Conservation (phyloP, 2,113 vertebrate genomes). For the Caranx ignobilis region DNA sequence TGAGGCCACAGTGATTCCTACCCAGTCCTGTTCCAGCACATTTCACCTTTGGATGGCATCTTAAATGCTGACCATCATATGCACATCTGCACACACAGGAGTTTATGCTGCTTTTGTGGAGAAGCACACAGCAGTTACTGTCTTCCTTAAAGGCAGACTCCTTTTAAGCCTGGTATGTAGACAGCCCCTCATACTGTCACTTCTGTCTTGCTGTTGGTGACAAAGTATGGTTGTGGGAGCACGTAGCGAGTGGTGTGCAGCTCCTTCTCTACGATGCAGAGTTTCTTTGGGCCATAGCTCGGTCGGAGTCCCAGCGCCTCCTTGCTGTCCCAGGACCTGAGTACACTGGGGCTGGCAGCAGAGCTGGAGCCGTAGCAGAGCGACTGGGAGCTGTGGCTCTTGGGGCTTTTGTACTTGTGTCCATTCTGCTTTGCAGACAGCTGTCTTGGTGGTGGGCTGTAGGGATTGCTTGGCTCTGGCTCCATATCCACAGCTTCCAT, state of each 20-base stretch:
- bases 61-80: constrained; percentile 38
- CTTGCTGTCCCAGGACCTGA: constrained; percentile 89
- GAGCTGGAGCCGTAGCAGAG: constrained; percentile 85
- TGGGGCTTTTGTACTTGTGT: constrained; percentile 87
- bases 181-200: constrained; percentile 91
- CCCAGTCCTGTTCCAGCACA: constrained; percentile 10
- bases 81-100: constrained; percentile 45
- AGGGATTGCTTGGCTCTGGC: constrained; percentile 88
- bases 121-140: constrained; percentile 15
- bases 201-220: constrained; percentile 99
- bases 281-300: constrained; percentile 88
- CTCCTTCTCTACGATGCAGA: constrained; percentile 88
- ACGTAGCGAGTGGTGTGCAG: constrained; percentile 88
- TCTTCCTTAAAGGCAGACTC: constrained; percentile 6
- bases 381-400: constrained; percentile 84
- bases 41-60: constrained; percentile 13
- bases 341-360: constrained; percentile 56
- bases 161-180: constrained; percentile 15
- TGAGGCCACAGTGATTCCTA: constrained; percentile 15
- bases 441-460: constrained; percentile 89
- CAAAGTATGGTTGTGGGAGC: constrained; percentile 94
- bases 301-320: constrained; percentile 89
- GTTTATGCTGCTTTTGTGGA: constrained; percentile 39
- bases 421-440: constrained; percentile 87
- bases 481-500: constrained; percentile 89